Evolutionary conservation across 2,888 invertebrate species (phyloP), one percentile per base, ranked within the genome.

Genomic region (Drosophila neotestacea): DNA sequence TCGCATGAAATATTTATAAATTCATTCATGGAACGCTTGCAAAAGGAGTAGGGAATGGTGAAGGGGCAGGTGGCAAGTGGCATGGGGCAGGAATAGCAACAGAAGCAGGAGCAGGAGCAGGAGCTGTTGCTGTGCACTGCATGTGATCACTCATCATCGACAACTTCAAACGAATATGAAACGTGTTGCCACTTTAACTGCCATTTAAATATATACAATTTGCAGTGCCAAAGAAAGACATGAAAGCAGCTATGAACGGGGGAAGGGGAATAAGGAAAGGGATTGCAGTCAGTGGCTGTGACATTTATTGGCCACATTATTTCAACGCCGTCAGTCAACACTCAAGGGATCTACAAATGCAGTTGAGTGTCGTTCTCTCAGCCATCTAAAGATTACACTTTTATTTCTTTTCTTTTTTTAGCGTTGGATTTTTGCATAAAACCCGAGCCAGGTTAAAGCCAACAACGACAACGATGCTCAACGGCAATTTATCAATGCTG

Each of bases 101-200:
- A 36, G 54, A 56, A 48, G 56, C 46, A 27, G 28, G n/a, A 42
- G 51, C 47, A 65, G 51, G 30, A 64, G 46, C 34, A 13, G 48
- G 56, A 62, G 64, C 36, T 47, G 34, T 32, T 0, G 2, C 32
- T 32, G 32, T 42, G 76, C 79, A 10, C 63, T 62, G 69, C 83
- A 79, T 74, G 79, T 70, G 77, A 75, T 73, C 70, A 61, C 70
- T 74, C 73, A 72, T 73, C 78, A 70, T 72, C 69, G 81, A 70
- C 54, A 62, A 83, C 88, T 85, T 85, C 85, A 89, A 86, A 86
- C 84, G 90, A 73, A 64, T 36, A 59, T 66, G 86, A 83, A 86
- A 77, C 86, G 86, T 86, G 86, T 88, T 89, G 84, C 86, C 90
- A 86, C 86, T 86, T 86, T 89, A 86, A 88, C 90, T 86, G 85